Percentiles rank a stretch among this genome's conserved stretches.
These are phyloP conservation scores for Artibeus lituratus DNA, from an alignment of 2,797 vertebrate genomes.

Conservation along the genomic window DNA sequence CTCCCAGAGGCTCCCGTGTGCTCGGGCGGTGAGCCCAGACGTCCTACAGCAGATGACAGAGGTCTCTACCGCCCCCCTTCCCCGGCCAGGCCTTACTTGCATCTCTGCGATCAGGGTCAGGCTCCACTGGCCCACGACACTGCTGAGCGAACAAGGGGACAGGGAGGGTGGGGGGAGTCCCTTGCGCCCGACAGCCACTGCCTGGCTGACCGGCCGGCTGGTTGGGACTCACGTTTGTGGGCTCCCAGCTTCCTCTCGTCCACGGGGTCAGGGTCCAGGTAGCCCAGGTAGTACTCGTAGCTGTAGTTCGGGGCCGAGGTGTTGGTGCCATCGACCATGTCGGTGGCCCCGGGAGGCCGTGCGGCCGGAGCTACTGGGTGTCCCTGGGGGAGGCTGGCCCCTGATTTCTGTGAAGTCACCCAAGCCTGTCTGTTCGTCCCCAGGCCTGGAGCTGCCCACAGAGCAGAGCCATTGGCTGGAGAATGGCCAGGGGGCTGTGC, in stretches of 20 bases:
- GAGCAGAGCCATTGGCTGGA: neutral
- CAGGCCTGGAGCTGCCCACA: conserved; percentile 69
- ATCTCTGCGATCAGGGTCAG: fast-evolving
- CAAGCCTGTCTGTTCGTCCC: conserved; percentile 20
- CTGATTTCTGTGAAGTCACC: conserved; percentile 40
- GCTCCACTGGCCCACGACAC: neutral
- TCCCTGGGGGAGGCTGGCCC: conserved; percentile 28
- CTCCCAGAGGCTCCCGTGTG: neutral
- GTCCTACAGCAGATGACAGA: neutral
- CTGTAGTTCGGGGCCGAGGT: conserved; percentile 76
- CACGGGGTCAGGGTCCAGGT: conserved; percentile 89
- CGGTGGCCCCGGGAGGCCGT: neutral
- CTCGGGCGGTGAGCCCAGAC: neutral
- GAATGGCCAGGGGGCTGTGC: conserved; percentile 1
- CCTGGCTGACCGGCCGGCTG: neutral
- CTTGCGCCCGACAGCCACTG: neutral
- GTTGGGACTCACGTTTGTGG: conserved; percentile 90
- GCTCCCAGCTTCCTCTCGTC: conserved; percentile 90
- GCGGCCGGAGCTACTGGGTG: neutral
- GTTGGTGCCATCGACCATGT: conserved; percentile 82
- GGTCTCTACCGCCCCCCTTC: too few relatives aligned
- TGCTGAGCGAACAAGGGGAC: too few relatives aligned
- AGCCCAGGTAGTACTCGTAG: conserved; percentile 93
- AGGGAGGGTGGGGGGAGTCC: neutral
- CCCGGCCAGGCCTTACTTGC: neutral